A percentile compares a stretch with the other conserved stretches of the same genome.
These are phyloP conservation scores for Troides helena DNA, from an alignment of 2,888 invertebrate genomes.

Conservation along the genomic window DNA sequence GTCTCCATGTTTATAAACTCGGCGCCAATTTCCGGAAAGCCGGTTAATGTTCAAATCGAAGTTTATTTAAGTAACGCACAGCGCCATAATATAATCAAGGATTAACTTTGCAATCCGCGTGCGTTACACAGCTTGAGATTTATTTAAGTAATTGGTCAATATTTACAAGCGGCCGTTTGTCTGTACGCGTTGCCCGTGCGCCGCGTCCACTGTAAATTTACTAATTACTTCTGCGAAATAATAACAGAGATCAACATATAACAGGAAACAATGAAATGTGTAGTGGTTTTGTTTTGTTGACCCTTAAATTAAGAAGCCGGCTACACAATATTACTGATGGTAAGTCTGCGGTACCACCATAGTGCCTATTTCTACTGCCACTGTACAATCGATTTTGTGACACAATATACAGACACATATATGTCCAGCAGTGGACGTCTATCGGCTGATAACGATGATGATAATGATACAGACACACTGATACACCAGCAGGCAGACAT, in stretches of 20 bases:
- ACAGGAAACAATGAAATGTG: too few relatives aligned
- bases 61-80: constrained; percentile 6
- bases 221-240: background rate
- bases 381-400: too few relatives aligned
- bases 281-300: background rate
- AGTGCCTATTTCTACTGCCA: too few relatives aligned
- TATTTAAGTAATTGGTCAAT: background rate
- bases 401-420: too few relatives aligned
- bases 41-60: constrained; percentile 3
- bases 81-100: constrained; percentile 10
- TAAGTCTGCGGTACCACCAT: too few relatives aligned
- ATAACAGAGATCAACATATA: background rate
- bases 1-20: constrained; percentile 17
- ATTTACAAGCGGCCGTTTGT: background rate
- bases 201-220: background rate
- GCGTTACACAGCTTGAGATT: background rate
- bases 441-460: too few relatives aligned
- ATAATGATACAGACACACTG: too few relatives aligned
- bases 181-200: background rate
- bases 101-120: constrained; percentile 7
- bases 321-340: background rate
- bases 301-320: background rate
- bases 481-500: too few relatives aligned
- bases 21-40: constrained; percentile 15
- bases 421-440: too few relatives aligned